Base-by-base conservation (phyloP, 2,797 vertebrate genomes). In the Thalassophryne amazonica region DNA sequence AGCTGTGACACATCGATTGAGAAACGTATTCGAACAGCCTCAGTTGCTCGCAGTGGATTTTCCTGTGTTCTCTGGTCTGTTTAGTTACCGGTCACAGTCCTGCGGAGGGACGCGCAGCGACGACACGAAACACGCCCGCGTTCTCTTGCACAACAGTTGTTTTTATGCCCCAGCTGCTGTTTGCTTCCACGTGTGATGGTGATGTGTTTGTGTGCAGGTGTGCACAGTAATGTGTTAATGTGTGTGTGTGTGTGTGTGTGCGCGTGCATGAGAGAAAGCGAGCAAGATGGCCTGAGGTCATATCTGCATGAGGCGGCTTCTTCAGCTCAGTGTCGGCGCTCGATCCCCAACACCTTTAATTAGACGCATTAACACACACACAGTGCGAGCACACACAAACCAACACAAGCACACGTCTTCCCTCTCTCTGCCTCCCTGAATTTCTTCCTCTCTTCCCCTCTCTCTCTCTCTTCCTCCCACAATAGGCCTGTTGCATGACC, bases 311-410 rank as follows among this genome's bases (percentile, higher is more conserved):
- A 69, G 75, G 76, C 82, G 80, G 76, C 78, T 87, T 84, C 76
- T 76, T 42, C 78, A 84, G 84, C 86, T 84, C 71, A 78, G 84
- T 59, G 81, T 75, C 37, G 46, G 62, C 80, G 82, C 71, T 80
- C 88, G 86, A 88, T 86, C 84, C 86, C 76, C 70, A 73, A 71
- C 65, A 76, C 81, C 70, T 85, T 91, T 91, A 91, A 91, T 92
- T 90, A 91, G 86, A 80, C 72, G 86, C 80, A 92, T 92, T 91
- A 92, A 87, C 88, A 92, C 90, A 87, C 71, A 66, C 76, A 68
- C 77, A 69, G 36, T 48, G 35, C 31, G 45, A 43, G 21, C 34
- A 41, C 45, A 24, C 56, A 25, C 23, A 30, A 36, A 42, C 47
- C 17, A 51, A 54, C 38, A 61, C 36, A 49, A 52, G 51, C 49